Conservation (phyloP, 2,888 invertebrate species). For the Lamproptera curius region DNA sequence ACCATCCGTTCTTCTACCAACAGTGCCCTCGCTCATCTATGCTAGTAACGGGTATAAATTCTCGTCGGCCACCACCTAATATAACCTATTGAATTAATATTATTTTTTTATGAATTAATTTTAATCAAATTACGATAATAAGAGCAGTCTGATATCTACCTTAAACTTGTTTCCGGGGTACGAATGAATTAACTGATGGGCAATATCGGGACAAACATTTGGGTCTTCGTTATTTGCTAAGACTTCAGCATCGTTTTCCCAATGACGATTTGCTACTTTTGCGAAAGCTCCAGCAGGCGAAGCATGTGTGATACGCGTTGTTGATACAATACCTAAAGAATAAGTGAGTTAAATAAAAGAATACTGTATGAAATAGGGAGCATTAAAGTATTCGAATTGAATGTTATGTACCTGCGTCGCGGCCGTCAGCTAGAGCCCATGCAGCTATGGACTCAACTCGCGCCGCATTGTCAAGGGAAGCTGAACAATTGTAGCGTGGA, state of each 20-base stretch:
- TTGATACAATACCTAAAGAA: conserved; percentile 81
- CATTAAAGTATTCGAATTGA: too few relatives aligned
- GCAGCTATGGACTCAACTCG: conserved; percentile 32
- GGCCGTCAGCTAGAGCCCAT: conserved; percentile 37
- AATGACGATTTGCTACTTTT: conserved; percentile 80
- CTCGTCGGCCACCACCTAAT: conserved; percentile 84
- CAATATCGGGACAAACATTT: conserved; percentile 81
- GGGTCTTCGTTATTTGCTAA: conserved; percentile 53
- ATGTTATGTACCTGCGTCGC: conserved; percentile 47
- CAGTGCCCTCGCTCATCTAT: conserved; percentile 68
- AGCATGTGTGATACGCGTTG: conserved; percentile 87
- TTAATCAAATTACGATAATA: too few relatives aligned
- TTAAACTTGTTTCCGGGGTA: conserved; percentile 82
- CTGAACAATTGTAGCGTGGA: conserved; percentile 75
- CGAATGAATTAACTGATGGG: conserved; percentile 80
- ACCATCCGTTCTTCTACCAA: conserved; percentile 75
- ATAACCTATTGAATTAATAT: conserved; percentile 69
- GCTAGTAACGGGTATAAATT: conserved; percentile 75
- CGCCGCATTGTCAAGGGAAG: conserved; percentile 51
- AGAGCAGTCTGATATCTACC: too few relatives aligned
- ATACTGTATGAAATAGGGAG: too few relatives aligned
- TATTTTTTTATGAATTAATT: too few relatives aligned
- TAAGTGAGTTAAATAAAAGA: too few relatives aligned
- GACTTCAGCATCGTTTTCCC: conserved; percentile 82
- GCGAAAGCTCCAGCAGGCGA: conserved; percentile 85